phyloP scores from a whole-genome alignment of 2,113 vertebrate species.

The Hippocampus abdominalis region DNA sequence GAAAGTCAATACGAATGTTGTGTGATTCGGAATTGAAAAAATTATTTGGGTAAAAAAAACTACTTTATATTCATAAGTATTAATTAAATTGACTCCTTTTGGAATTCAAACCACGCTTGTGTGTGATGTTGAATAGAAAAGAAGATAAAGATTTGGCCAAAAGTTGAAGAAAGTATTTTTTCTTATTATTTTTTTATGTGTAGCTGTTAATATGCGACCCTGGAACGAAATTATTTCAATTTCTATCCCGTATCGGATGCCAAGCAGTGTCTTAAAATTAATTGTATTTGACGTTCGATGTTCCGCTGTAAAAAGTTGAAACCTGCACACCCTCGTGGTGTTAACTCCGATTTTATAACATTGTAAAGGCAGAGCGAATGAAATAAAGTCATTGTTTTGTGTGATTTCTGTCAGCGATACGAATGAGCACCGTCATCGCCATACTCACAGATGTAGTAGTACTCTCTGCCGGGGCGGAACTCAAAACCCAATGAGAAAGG shows the following conservation, averaged over 20 bases:
- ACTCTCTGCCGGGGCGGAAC: slow-evolving; percentile 96
- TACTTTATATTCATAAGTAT: too few species aligned
- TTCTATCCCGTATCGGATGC: neutral
- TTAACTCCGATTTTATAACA: neutral
- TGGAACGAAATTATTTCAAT: too few species aligned
- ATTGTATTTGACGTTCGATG: neutral
- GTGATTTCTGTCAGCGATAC: neutral
- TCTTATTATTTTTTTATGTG: too few species aligned
- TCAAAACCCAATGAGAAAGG: slow-evolving; percentile 98
- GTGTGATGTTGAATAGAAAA: too few species aligned
- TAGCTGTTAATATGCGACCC: too few species aligned
- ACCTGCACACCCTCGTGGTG: neutral
- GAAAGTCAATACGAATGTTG: neutral
- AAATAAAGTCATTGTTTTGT: neutral
- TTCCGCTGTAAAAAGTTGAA: neutral
- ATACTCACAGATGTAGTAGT: slow-evolving; percentile 99
- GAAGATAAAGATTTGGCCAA: too few species aligned
- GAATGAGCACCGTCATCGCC: too few species aligned
- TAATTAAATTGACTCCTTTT: too few species aligned
- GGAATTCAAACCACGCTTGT: neutral
- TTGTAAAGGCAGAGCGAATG: neutral
- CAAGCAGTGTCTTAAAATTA: neutral
- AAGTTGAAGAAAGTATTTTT: too few species aligned
- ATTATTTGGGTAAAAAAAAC: neutral
- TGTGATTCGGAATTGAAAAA: neutral